Conservation (phyloP, 2,888 invertebrate genomes). For the Podabrus alpinus region DNA sequence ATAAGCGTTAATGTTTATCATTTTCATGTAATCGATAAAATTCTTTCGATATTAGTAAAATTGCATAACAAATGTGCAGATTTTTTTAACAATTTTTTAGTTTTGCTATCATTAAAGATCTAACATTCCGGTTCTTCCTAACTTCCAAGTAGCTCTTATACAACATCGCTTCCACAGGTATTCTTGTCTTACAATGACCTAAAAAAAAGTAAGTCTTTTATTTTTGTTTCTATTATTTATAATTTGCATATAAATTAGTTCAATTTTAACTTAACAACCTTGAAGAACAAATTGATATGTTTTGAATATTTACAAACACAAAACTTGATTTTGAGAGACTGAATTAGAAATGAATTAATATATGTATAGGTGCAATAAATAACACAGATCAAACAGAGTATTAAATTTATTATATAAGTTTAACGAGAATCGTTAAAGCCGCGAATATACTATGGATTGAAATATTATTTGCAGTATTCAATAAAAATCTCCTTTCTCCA, state of each 20-base stretch:
- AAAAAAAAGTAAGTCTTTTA: background rate
- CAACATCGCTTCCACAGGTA: background rate
- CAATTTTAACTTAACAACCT: background rate
- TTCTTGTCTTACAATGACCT: background rate
- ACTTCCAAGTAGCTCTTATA: background rate
- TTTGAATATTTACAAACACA: background rate
- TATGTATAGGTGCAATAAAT: background rate
- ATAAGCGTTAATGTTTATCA: background rate
- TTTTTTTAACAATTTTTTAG: background rate
- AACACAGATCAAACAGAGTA: background rate
- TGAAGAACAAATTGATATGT: background rate
- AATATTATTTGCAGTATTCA: background rate
- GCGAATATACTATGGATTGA: background rate
- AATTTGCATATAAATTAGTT: background rate
- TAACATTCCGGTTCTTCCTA: background rate
- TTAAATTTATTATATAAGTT: background rate
- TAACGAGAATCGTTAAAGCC: background rate
- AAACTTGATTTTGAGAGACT: background rate
- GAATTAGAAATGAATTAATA: background rate
- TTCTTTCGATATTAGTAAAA: background rate
- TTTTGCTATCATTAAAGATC: background rate
- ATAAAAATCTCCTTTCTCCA: constrained; percentile 28
- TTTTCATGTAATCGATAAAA: background rate
- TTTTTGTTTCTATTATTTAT: no score
- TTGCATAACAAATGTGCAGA: background rate